Conservation (phyloP, 2,113 vertebrate species). For the Promerops cafer region DNA sequence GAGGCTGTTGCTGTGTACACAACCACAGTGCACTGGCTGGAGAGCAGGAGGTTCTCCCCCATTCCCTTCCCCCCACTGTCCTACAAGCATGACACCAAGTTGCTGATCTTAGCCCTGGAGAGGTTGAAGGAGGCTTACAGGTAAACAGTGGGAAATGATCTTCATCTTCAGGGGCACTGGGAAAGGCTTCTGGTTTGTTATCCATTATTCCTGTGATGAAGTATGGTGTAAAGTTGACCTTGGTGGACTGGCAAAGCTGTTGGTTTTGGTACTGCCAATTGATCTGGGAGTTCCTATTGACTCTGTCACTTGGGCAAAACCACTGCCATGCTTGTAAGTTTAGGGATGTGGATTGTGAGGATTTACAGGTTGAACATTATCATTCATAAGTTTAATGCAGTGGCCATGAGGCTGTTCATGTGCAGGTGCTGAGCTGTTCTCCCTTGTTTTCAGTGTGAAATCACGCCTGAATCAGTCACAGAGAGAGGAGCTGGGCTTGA, state of each 20-base stretch:
- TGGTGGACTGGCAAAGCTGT: neutral
- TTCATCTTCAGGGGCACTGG: neutral
- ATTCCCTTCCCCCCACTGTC: constrained; percentile 95
- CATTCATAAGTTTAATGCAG: neutral
- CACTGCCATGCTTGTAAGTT: fast-evolving
- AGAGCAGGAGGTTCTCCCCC: constrained; percentile 96
- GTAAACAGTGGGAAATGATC: constrained; percentile 45
- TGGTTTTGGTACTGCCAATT: neutral
- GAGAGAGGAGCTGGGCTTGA: constrained; percentile 94
- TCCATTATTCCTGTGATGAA: neutral
- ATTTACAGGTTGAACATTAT: neutral
- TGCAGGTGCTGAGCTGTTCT: neutral
- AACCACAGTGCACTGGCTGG: constrained; percentile 98
- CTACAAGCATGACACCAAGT: constrained; percentile 98
- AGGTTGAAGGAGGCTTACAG: constrained; percentile 99
- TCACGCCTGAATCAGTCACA: constrained; percentile 97
- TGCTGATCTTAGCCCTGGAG: constrained; percentile 95
- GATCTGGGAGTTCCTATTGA: neutral
- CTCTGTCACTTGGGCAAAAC: neutral
- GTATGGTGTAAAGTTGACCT: neutral
- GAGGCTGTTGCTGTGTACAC: constrained; percentile 99
- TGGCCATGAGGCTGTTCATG: neutral
- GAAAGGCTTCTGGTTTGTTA: neutral
- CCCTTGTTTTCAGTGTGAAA: constrained; percentile 83
- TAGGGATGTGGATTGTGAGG: neutral